phyloP scores from a whole-genome alignment of 2,113 vertebrate genomes.

The Apeltes quadracus region DNA sequence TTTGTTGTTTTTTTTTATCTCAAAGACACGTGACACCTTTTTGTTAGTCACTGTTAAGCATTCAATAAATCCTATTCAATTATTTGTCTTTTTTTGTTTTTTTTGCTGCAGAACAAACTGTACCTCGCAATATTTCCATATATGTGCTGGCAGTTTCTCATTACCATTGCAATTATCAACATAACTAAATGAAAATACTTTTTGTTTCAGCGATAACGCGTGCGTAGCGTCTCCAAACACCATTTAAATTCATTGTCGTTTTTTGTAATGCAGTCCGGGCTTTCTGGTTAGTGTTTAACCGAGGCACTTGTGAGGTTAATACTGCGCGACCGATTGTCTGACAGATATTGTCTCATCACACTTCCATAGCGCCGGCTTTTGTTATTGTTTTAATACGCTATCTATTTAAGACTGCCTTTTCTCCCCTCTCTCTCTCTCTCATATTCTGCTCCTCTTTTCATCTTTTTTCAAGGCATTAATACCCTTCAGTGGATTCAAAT shows the following conservation, averaged over 20 bases:
- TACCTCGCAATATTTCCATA: not conserved
- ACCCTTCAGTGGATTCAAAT: constrained; percentile 48
- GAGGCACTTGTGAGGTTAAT: constrained; percentile 25
- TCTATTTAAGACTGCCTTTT: not conserved
- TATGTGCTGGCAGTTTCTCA: not conserved
- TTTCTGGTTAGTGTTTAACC: constrained; percentile 12
- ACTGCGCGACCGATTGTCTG: constrained; percentile 2
- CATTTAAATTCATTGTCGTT: constrained; percentile 17
- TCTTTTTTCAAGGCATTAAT: constrained; percentile 44
- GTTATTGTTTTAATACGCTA: constrained; percentile 17
- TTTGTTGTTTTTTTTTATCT: not conserved
- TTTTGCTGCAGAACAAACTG: not conserved
- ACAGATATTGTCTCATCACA: constrained; percentile 7
- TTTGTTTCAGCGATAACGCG: not conserved
- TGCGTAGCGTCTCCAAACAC: not conserved
- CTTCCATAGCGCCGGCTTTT: not conserved
- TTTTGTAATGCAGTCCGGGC: constrained; percentile 10
- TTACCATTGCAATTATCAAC: not conserved
- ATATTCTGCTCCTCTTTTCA: constrained; percentile 33
- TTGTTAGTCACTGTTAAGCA: not conserved
- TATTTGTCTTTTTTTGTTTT: not conserved
- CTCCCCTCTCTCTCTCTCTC: constrained; percentile 8
- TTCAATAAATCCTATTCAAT: not conserved
- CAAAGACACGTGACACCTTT: not conserved
- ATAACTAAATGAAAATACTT: too few relatives aligned